These are phyloP conservation scores for Caenorhabditis parvicauda DNA, from an alignment of 2,888 invertebrate species.

Conservation along the genomic window DNA sequence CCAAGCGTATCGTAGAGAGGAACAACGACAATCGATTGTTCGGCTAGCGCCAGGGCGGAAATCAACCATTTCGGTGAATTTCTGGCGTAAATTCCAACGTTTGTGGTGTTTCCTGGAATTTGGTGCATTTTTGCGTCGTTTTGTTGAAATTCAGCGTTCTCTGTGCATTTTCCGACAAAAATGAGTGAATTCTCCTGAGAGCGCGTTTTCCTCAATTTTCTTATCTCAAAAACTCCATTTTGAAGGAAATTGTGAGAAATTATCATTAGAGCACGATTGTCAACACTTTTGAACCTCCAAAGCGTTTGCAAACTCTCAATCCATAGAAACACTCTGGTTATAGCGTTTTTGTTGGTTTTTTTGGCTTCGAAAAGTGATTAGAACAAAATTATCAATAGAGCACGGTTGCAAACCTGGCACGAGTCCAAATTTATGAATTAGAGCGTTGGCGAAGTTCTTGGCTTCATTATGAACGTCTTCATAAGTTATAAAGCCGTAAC, in stretches of 20 bases:
- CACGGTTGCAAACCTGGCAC: constrained; percentile 28
- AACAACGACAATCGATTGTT: constrained; percentile 77
- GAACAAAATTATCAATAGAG: not conserved
- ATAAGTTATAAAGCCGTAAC: constrained; percentile 46
- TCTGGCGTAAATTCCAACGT: constrained; percentile 89
- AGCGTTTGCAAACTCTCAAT: no score
- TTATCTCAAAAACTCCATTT: no score
- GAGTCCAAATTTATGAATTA: constrained; percentile 42
- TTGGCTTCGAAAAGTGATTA: no score
- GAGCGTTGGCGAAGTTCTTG: constrained; percentile 35
- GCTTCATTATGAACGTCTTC: constrained; percentile 42
- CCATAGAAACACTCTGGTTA: no score
- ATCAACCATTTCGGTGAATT: constrained; percentile 79
- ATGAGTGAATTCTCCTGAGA: not conserved
- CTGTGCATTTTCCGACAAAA: not conserved
- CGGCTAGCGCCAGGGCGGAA: constrained; percentile 44
- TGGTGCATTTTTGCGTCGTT: not conserved
- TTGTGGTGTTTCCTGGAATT: constrained; percentile 67
- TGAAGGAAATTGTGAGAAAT: no score
- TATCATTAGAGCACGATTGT: no score
- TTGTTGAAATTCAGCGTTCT: not conserved
- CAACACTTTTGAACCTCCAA: no score
- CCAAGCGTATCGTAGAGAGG: constrained; percentile 94
- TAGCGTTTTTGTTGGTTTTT: no score
- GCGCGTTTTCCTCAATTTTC: not conserved